Conservation (phyloP, 2,888 invertebrate species). For the Xestia sexstrigata region DNA sequence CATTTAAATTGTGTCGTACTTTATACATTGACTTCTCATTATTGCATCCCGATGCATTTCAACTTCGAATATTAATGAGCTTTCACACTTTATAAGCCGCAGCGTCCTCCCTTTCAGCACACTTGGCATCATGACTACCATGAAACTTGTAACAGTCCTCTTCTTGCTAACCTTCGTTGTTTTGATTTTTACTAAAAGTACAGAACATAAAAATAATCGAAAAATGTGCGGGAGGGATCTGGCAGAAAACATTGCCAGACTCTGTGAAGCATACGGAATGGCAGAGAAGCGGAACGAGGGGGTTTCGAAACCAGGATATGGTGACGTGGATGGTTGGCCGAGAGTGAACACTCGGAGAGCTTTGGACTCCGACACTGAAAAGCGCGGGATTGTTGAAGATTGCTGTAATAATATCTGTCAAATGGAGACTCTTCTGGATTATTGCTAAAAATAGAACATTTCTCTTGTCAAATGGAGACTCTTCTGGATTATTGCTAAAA, state of each 20-base stretch:
- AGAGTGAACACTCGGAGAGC: neutral
- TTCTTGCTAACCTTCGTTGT: slow-evolving; percentile 14
- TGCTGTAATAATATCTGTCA: slow-evolving; percentile 74
- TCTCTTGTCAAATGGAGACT: neutral
- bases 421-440: neutral
- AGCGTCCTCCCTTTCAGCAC: slow-evolving; percentile 12
- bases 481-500: fast-evolving
- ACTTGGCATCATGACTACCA: slow-evolving; percentile 30
- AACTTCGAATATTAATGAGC: slow-evolving; percentile 58
- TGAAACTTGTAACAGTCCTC: slow-evolving; percentile 51
- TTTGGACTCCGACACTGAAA: slow-evolving; percentile 1
- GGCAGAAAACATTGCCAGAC: slow-evolving; percentile 47
- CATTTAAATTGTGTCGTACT: no score
- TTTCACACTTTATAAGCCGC: slow-evolving; percentile 62
- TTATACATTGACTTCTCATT: slow-evolving; percentile 31
- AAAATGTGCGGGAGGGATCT: slow-evolving; percentile 64
- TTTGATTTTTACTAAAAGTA: neutral
- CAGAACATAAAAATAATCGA: neutral
- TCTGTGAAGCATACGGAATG: slow-evolving; percentile 35
- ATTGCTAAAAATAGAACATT: neutral
- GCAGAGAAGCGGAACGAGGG: neutral
- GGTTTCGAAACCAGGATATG: neutral
- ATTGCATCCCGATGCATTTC: slow-evolving; percentile 47
- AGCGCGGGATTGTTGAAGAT: slow-evolving; percentile 57
- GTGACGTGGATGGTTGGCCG: neutral